Percentiles rank a stretch among this genome's conserved stretches.
phyloP scores from a whole-genome alignment of 1,140 invertebrate species.

The Marisa cornuarietis region DNA sequence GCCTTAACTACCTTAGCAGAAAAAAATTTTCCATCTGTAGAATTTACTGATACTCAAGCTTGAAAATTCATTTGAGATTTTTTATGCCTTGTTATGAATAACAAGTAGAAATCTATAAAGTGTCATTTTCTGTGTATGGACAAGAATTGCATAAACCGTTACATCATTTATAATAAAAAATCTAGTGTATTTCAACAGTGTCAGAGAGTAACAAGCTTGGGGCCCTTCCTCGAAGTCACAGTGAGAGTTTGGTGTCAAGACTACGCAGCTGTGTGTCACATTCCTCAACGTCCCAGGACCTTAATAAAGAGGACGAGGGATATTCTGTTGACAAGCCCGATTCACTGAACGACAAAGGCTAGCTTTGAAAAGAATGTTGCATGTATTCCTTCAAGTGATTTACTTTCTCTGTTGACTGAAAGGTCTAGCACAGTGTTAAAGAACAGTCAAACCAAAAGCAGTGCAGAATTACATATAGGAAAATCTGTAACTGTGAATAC shows the following conservation, averaged over 20 bases:
- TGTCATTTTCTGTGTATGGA: neutral
- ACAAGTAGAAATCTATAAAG: neutral
- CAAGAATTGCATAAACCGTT: too few species aligned
- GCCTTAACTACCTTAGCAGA: neutral
- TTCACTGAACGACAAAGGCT: too few species aligned
- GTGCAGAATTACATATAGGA: too few species aligned
- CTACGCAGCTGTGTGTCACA: slow-evolving; percentile 38
- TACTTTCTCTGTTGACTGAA: too few species aligned
- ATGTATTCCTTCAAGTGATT: too few species aligned
- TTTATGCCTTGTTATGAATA: neutral
- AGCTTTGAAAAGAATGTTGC: too few species aligned
- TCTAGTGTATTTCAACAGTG: neutral
- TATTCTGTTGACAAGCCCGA: too few species aligned
- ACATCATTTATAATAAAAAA: neutral
- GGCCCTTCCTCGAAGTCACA: slow-evolving; percentile 36
- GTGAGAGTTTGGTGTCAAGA: slow-evolving; percentile 45
- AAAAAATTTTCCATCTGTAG: neutral
- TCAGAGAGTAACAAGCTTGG: neutral
- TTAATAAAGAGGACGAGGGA: neutral
- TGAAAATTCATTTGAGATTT: neutral
- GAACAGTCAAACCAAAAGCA: too few species aligned
- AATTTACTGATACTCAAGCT: neutral
- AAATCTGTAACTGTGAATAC: too few species aligned
- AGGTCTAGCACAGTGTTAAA: too few species aligned
- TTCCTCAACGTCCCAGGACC: slow-evolving; percentile 24